Evolutionary conservation across 2,888 invertebrate species (phyloP).

Genomic region (Hoplodrina blanda): DNA sequence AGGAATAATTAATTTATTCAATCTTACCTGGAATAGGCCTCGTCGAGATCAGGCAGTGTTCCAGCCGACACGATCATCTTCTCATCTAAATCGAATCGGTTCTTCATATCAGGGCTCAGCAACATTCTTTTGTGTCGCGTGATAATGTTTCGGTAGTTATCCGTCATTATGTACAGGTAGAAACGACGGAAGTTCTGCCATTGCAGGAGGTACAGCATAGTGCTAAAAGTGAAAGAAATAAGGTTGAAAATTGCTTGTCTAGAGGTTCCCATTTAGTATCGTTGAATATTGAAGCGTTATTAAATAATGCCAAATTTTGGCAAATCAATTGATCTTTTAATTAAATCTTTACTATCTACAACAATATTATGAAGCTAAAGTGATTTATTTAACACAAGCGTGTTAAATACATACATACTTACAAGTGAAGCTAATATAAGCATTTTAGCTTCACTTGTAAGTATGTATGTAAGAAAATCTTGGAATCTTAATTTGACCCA

Average conservation of each 20-base stretch:
- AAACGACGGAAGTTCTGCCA: conserved; percentile 97
- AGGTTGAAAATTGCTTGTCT: conserved; percentile 3
- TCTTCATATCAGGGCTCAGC: conserved; percentile 93
- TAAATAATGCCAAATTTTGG: too few relatives aligned
- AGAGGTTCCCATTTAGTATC: background rate
- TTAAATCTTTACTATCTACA: too few relatives aligned
- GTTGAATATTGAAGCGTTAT: background rate
- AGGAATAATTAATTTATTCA: background rate
- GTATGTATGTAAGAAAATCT: too few relatives aligned
- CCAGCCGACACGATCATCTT: conserved; percentile 96
- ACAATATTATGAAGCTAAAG: too few relatives aligned
- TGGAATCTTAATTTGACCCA: too few relatives aligned
- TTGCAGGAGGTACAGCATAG: conserved; percentile 94
- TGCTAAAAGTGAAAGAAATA: conserved; percentile 88
- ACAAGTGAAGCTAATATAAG: too few relatives aligned
- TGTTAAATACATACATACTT: too few relatives aligned
- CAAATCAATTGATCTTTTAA: background rate
- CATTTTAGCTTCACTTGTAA: too few relatives aligned
- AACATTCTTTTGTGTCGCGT: conserved; percentile 95
- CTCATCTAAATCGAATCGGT: conserved; percentile 93
- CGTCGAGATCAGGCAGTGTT: conserved; percentile 96
- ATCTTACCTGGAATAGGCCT: conserved; percentile 94
- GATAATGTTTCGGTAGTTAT: conserved; percentile 96
- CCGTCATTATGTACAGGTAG: conserved; percentile 98
- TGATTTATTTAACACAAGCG: too few relatives aligned